Conservation (phyloP, 2,797 vertebrate species). For the Melanotaenia maccullochi region DNA sequence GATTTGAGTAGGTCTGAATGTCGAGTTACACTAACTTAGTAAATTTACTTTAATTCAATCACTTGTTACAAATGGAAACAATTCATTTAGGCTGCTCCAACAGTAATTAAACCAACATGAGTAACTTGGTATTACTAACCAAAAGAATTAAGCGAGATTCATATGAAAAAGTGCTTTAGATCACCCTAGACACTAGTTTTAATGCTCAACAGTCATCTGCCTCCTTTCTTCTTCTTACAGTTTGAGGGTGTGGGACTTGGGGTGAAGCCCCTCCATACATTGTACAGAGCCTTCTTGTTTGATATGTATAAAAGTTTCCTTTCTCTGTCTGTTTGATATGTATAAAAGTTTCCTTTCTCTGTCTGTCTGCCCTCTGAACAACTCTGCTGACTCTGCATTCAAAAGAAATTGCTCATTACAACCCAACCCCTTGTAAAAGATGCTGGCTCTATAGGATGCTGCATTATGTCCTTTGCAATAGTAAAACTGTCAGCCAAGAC, state of each 20-base stretch:
- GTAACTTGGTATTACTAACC: too few species aligned
- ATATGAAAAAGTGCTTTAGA: too few species aligned
- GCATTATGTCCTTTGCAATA: constrained; percentile 58
- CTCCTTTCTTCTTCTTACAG: neutral
- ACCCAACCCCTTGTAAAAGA: constrained; percentile 25
- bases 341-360: constrained; percentile 33
- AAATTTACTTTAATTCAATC: too few species aligned
- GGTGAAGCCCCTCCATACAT: neutral
- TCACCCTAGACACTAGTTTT: neutral
- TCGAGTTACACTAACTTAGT: too few species aligned
- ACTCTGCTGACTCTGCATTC: constrained; percentile 57
- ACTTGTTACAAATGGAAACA: too few species aligned
- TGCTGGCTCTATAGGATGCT: constrained; percentile 34
- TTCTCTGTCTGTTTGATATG: constrained; percentile 9
- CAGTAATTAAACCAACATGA: too few species aligned
- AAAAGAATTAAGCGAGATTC: too few species aligned
- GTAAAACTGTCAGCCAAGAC: constrained; percentile 63
- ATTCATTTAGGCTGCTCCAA: too few species aligned
- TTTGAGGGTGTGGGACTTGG: neutral
- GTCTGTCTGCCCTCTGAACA: constrained; percentile 38
- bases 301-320: constrained; percentile 26
- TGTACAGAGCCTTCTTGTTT: neutral
- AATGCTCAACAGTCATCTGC: neutral
- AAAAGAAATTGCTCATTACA: constrained; percentile 64
- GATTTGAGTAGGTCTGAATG: too few species aligned